Evolutionary conservation across 2,113 vertebrate genomes (phyloP), one percentile per base, ranked within the genome.

Genomic region (Aix galericulata): DNA sequence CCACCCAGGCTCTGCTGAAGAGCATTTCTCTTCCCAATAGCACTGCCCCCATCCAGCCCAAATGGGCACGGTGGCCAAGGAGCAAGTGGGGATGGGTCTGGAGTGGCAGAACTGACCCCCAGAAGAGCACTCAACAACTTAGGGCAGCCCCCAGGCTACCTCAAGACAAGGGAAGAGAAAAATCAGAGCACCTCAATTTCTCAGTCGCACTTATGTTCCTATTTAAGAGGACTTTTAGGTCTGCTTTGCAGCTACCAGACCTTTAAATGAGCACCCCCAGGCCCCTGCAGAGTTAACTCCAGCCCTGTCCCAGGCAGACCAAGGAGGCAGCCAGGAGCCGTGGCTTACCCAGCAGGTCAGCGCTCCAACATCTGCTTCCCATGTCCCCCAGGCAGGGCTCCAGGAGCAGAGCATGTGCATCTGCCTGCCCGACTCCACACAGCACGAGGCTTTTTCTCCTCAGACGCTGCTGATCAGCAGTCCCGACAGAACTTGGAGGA

Each of bases 361-460:
- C 3, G 1, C 2, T 26, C 80, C 89, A 96, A 93, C 97, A 97
- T 97, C 97, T 97, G 97, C 94, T 97, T 97, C 23, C 86, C 62
- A 71, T 86, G 85, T 89, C 93, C 91, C 87, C 86, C 36, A 48
- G 91, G 91, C 94, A 46, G 36, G 1, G 32, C 58, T 94, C 96
- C 94, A 91, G 84, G 53, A 1, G 23, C 34, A 0, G 25, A 88
- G 82, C 58, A 6, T 84, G 40, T 16, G 82, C 68, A 91, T 87
- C 77, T 80, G 53, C 50, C 34, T 21, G 53, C 44, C 92, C 72
- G 48, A 22, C 74, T 91, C 80, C 38, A 29, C 58, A 52, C 53
- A 40, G 85, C 36, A 69, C 64, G n/a, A 9, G 27, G 27, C 40
- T 56, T 8, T 48, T 71, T 25, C 88, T 71, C 46, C 83, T 53